Evolutionary conservation across 1,140 invertebrate genomes (phyloP).

Genomic region (Cotesia typhae): DNA sequence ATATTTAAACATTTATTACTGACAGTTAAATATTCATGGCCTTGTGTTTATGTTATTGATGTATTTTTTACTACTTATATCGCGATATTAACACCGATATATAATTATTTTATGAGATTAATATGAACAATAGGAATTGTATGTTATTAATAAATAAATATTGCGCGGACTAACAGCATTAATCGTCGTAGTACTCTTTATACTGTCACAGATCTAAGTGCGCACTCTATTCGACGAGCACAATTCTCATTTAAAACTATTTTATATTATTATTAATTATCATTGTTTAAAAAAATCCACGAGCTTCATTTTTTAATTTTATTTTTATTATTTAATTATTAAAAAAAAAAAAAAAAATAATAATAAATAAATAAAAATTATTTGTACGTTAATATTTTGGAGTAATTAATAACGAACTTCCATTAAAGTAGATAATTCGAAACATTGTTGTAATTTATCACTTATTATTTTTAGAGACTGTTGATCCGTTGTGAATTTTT

Average conservation of each 20-base stretch:
- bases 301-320: slow-evolving; percentile 22
- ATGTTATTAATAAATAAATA: slow-evolving; percentile 39
- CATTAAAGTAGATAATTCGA: slow-evolving; percentile 25
- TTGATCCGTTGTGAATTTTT: not conserved
- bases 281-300: not conserved
- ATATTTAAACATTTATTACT: slow-evolving; percentile 11
- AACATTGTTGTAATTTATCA: too few relatives aligned
- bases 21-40: slow-evolving; percentile 2
- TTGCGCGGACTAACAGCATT: slow-evolving; percentile 41
- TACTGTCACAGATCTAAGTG: not conserved
- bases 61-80: slow-evolving; percentile 40
- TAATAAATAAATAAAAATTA: not conserved
- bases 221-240: too few relatives aligned
- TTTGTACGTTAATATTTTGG: not conserved
- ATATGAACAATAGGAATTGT: slow-evolving; percentile 44
- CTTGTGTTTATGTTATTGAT: slow-evolving; percentile 36
- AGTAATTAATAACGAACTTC: not conserved
- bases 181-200: not conserved
- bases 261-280: not conserved
- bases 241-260: too few relatives aligned
- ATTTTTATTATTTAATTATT: slow-evolving; percentile 25
- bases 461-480: not conserved
- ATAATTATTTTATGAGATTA: slow-evolving; percentile 38
- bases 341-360: not conserved
- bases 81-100: slow-evolving; percentile 31